Evolutionary conservation across 2,888 invertebrate genomes (phyloP).

Genomic region (Nephrotoma appendiculata): DNA sequence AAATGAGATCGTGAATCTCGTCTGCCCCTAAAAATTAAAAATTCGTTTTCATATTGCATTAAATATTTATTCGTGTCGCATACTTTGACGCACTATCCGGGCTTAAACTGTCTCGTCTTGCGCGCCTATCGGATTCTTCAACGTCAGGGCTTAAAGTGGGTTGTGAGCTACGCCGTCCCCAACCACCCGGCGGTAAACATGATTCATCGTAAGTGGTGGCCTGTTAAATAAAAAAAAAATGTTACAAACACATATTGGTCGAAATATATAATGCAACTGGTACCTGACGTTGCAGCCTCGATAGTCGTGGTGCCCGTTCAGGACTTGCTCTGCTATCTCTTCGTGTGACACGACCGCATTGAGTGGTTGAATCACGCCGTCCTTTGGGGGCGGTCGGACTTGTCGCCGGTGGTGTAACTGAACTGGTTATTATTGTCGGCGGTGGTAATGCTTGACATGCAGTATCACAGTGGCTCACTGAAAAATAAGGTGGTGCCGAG

Average conservation of each 20-base stretch:
- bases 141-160: slow-evolving; percentile 71
- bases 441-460: slow-evolving; percentile 47
- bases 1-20: slow-evolving; percentile 65
- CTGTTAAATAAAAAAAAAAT: background rate
- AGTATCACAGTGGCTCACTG: slow-evolving; percentile 40
- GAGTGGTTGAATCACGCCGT: slow-evolving; percentile 71
- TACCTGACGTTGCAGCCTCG: slow-evolving; percentile 60
- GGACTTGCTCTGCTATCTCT: slow-evolving; percentile 56
- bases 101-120: slow-evolving; percentile 73
- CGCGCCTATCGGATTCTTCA: slow-evolving; percentile 53
- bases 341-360: slow-evolving; percentile 52
- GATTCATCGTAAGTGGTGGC: slow-evolving; percentile 83
- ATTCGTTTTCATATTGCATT: background rate
- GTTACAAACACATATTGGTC: background rate
- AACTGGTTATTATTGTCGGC: slow-evolving; percentile 70
- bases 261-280: background rate
- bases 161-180: slow-evolving; percentile 58
- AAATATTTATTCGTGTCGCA: background rate
- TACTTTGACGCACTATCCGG: slow-evolving; percentile 66
- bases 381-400: slow-evolving; percentile 54
- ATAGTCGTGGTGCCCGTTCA: slow-evolving; percentile 44
- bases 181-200: slow-evolving; percentile 51
- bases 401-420: slow-evolving; percentile 68
- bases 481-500: slow-evolving; percentile 38
- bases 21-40: slow-evolving; percentile 35